Percentiles rank a stretch among this genome's conserved stretches.
Conservation (phyloP, 2,797 vertebrate genomes). For the Potorous gilbertii region DNA sequence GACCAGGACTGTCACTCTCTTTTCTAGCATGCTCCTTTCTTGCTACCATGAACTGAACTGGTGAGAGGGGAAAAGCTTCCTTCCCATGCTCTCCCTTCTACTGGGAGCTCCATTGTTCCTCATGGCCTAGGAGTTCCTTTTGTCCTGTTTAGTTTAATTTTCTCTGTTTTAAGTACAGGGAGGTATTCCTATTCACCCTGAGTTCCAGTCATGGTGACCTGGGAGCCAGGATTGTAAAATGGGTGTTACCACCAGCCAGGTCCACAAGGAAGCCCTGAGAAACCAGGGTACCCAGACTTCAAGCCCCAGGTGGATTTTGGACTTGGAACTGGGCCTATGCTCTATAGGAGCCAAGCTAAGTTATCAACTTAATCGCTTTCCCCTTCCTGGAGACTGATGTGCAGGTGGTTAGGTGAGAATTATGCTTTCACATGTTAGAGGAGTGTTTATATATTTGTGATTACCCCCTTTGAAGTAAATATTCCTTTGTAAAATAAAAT, state of each 20-base stretch:
- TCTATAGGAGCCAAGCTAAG: no score
- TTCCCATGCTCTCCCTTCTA: background rate
- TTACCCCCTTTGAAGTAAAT: no score
- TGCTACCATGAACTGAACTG: background rate
- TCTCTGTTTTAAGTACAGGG: background rate
- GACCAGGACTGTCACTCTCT: background rate
- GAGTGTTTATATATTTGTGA: no score
- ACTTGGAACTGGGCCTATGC: no score
- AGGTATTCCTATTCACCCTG: background rate
- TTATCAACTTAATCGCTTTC: no score
- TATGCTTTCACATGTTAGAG: no score
- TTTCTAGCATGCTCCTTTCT: background rate
- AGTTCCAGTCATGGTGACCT: background rate
- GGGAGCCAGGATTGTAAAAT: background rate
- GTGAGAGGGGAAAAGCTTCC: background rate
- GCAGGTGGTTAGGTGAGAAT: no score
- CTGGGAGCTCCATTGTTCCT: background rate
- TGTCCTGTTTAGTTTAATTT: background rate
- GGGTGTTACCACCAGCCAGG: background rate
- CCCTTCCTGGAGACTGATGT: no score
- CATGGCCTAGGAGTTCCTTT: background rate
- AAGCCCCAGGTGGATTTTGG: background rate
- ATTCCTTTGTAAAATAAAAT: no score
- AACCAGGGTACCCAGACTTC: background rate
- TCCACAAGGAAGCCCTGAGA: background rate